phyloP scores from a whole-genome alignment of 2,888 invertebrate species.

The Chymomyza amoena region DNA sequence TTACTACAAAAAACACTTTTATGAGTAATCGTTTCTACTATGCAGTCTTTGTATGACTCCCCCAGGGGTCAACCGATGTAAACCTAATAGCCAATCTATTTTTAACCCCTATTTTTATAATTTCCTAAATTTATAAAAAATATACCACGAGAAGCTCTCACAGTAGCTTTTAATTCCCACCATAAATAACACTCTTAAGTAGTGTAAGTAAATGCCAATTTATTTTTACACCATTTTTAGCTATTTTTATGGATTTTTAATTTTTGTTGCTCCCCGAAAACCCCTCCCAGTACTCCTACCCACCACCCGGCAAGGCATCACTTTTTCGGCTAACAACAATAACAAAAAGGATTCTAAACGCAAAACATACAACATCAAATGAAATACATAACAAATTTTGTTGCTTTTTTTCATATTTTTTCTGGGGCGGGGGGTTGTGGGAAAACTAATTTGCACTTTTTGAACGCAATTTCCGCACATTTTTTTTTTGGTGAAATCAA shows the following conservation, averaged over 20 bases:
- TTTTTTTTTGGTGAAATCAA: conserved; percentile 19
- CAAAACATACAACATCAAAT: conserved; percentile 44
- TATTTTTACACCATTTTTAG: neutral
- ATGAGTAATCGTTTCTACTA: too few relatives aligned
- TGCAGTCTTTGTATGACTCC: too few relatives aligned
- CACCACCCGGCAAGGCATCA: neutral
- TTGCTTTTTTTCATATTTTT: neutral
- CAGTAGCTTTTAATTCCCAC: too few relatives aligned
- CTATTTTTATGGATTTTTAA: neutral
- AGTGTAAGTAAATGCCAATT: neutral
- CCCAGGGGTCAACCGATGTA: too few relatives aligned
- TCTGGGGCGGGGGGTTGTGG: neutral
- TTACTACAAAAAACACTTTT: too few relatives aligned
- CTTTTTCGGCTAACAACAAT: conserved; percentile 25
- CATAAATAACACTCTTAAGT: too few relatives aligned
- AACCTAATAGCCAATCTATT: too few relatives aligned
- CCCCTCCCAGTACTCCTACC: neutral
- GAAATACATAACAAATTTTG: conserved; percentile 35
- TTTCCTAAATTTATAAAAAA: too few relatives aligned
- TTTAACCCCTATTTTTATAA: too few relatives aligned
- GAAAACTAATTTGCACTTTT: conserved; percentile 68
- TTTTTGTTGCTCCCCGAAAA: neutral
- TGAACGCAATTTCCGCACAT: conserved; percentile 60
- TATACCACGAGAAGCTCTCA: too few relatives aligned
- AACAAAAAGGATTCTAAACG: conserved; percentile 24